Evolutionary conservation across 2,113 vertebrate species (phyloP), one percentile per base, ranked within the genome.

Genomic region (Petrocephalus microphthalmus): DNA sequence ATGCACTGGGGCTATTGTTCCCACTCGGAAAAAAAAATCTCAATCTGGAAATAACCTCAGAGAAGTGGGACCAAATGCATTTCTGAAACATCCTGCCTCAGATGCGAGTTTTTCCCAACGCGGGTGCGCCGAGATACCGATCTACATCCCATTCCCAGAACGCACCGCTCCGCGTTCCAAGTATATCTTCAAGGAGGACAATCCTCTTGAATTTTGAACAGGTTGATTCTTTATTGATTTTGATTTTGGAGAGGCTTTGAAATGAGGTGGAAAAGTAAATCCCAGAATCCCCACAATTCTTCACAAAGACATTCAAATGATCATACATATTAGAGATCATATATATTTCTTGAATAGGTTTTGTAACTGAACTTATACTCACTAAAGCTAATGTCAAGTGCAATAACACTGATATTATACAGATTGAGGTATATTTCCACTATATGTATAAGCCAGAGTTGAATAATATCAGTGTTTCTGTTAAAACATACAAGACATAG

Each of bases 141-240:
- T 78, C 71, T 53, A 49, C 49, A 53, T 53, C 20, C 84, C n/a
- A 53, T 25, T 53, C 84, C 84, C 51, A 53, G 10, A n/a, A 52
- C 15, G 47, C 84, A 52, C 5, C 10, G 47, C 47, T 15, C 51
- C 3, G 15, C 84, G 0, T 47, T 53, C 51, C 47, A 33, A 15
- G 84, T 25, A 53, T 20, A 85, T 85, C 84, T 52, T 85, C 84
- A 52, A 53, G 84, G 57, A 87, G 81, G 60, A 56, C 81, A 85
- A 56, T 15, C 25, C 51, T 29, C 81, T 56, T 60, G 29, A 87
- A 85, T 85, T 67, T 78, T 64, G 56, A 42, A 87, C 85, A 56
- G 25, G 74, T 82, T 56, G 78, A 49, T 49, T 29, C 47, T 52
- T 53, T 33, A 25, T 53, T 53, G 13, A 51, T 52, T 17, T 53